Conservation (phyloP, 2,797 vertebrate genomes). For the Ambastaia sidthimunki region DNA sequence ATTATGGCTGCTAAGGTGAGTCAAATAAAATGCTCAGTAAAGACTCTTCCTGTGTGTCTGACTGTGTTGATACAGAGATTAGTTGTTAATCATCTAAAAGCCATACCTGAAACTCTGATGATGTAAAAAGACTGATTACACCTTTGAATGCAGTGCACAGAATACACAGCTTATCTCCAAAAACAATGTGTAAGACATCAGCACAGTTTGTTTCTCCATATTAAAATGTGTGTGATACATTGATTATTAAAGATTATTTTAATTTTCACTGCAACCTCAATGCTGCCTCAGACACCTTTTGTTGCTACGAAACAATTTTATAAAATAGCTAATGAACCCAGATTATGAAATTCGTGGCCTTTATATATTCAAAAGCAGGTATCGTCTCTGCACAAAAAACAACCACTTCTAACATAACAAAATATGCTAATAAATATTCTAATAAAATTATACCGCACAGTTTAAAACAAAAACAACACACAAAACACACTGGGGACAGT, state of each 20-base stretch:
- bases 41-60: background rate
- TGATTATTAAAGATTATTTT: conserved; percentile 16
- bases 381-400: background rate
- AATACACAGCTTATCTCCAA: background rate
- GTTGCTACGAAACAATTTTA: background rate
- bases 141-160: background rate
- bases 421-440: too few relatives aligned
- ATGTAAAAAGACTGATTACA: conserved; percentile 24
- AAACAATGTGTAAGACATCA: background rate
- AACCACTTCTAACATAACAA: background rate
- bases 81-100: conserved; percentile 9
- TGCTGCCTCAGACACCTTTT: background rate
- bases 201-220: background rate
- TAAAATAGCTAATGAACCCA: background rate
- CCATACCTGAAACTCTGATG: background rate
- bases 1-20: conserved; percentile 22
- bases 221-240: conserved; percentile 3
- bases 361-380: background rate
- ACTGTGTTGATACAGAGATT: background rate
- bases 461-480: too few relatives aligned
- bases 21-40: conserved; percentile 13
- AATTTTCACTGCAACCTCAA: background rate
- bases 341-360: background rate
- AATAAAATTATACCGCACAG: too few relatives aligned
- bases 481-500: too few relatives aligned